phyloP scores from a whole-genome alignment of 1,140 invertebrate species.

The Andrena cerasifolii region DNA sequence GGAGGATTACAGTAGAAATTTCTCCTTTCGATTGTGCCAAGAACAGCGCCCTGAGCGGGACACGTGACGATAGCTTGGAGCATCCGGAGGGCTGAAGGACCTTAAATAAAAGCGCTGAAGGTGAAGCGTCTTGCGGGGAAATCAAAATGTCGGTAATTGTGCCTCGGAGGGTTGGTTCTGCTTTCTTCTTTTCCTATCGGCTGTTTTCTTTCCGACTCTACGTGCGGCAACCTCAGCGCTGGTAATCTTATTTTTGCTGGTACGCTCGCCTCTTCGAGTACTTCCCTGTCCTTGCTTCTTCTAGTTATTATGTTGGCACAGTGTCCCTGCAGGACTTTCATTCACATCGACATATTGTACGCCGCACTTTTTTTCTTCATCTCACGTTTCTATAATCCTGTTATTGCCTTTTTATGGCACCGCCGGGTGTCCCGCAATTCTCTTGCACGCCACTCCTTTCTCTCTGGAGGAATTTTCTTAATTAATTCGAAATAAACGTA shows the following conservation, averaged over 20 bases:
- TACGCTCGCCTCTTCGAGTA: constrained; percentile 2
- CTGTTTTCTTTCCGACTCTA: not conserved
- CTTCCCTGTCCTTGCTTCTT: not conserved
- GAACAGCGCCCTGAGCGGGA: not conserved
- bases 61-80: not conserved
- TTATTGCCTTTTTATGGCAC: no score
- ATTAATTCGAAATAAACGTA: no score
- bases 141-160: constrained; percentile 21
- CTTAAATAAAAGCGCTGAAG: not conserved
- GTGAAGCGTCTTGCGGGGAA: not conserved
- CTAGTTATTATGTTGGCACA: not conserved
- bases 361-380: not conserved
- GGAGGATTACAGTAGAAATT: not conserved
- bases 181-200: constrained; percentile 22
- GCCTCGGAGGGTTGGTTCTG: constrained; percentile 3
- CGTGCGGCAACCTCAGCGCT: not conserved
- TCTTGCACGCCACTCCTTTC: no score
- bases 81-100: not conserved
- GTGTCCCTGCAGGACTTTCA: not conserved
- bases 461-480: no score
- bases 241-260: constrained; percentile 31
- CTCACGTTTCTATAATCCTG: no score
- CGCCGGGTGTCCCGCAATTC: no score
- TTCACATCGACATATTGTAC: no score
- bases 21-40: not conserved